Evolutionary conservation across 2,888 invertebrate genomes (phyloP).

Genomic region (Acanthosepion pharaonis): DNA sequence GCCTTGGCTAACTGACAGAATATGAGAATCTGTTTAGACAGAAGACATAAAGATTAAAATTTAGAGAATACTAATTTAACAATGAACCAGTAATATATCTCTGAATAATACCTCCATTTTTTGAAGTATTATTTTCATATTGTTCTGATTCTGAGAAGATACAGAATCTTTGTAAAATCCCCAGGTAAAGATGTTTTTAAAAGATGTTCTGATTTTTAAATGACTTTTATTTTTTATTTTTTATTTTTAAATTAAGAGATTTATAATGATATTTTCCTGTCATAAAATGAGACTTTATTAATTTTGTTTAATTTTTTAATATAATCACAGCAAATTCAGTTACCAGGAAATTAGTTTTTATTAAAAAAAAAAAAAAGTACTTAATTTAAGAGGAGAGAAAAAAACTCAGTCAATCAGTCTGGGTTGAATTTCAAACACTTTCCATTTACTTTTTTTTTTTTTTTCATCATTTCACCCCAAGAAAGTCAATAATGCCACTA

Average conservation of each 20-base stretch:
- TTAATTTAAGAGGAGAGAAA: too few relatives aligned
- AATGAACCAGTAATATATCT: too few relatives aligned
- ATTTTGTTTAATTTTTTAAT: not conserved
- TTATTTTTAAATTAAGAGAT: not conserved
- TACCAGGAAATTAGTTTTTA: not conserved
- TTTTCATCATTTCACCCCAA: too few relatives aligned
- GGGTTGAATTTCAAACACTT: not conserved
- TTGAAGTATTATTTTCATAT: not conserved
- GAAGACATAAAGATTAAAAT: too few relatives aligned
- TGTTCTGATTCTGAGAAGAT: not conserved
- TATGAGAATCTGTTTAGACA: too few relatives aligned
- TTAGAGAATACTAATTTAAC: too few relatives aligned
- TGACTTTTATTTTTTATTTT: not conserved
- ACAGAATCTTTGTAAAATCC: not conserved
- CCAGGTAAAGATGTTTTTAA: not conserved
- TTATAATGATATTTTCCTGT: not conserved
- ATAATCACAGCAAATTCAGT: not conserved
- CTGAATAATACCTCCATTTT: not conserved
- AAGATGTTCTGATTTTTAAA: not conserved
- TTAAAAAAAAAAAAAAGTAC: not conserved
- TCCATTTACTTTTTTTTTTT: not conserved
- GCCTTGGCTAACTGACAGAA: too few relatives aligned
- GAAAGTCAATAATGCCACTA: too few relatives aligned
- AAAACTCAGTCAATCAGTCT: not conserved
- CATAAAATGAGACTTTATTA: not conserved